Evolutionary conservation across 2,888 invertebrate genomes (phyloP), one percentile per base, ranked within the genome.

Genomic region (Polylopha cassiicola): DNA sequence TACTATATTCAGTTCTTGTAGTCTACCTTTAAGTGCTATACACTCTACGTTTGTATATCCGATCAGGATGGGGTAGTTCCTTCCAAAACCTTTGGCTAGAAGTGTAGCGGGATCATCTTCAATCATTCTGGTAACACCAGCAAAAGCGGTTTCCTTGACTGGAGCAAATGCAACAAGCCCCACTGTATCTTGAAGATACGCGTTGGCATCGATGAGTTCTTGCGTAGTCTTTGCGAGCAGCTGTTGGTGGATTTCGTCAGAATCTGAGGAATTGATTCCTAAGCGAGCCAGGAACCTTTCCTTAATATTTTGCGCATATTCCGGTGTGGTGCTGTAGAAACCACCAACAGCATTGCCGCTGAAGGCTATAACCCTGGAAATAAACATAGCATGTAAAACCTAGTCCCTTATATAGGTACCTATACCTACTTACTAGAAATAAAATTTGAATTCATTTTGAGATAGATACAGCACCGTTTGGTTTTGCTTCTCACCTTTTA

Each of bases 201-300:
- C 42, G 14, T 55, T 52, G 3, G 61, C 65, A 11, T 49, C 42
- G 29, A 65, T 41, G 26, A 70, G 55, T 8, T 38, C 39, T 3
- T 51, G 28, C 1, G 62, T 46, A 1, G 63, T 48, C 17, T 48
- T 52, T 2, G 48, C 37, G 2, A 48, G 27, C 2, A 70, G 53
- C 17, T 42, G 33, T 2, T 49, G 16, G 26, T 61, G 55, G 4
- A 64, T 53, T 15, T 48, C 29, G 7, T 46, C 47, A 3, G 60
- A 51, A 17, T 61, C 53, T 2, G 53, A 57, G n/a, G 54, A 42
- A 26, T 58, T 58, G 6, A 63, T 53, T 10, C 61, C 89, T 77
- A 89, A 36, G 72, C 82, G 44, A 56, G 61, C 48, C 62, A 79
- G 37, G 17, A 62, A 61, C 6, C 41, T 45, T 4, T 28, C 28